Evolutionary conservation across 2,113 vertebrate genomes (phyloP), one percentile per base, ranked within the genome.

Genomic region (Macquaria australasica): DNA sequence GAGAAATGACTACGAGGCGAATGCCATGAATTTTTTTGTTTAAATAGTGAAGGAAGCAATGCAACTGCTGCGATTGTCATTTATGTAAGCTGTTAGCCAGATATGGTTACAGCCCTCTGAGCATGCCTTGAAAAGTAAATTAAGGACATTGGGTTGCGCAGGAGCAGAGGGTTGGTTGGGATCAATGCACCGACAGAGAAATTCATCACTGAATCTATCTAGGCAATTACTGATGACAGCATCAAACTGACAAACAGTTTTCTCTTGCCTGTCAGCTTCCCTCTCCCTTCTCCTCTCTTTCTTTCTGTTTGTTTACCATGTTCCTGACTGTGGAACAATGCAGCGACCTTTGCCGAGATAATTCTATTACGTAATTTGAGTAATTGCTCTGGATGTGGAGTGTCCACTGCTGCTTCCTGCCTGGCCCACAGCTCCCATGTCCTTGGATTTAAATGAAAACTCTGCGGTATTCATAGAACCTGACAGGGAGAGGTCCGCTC

Each of bases 341-440:
- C 87, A 78, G 88, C 79, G 90, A 95, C 94, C 93, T 95, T 91
- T 94, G 89, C 82, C 68, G 84, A 89, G 83, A 92, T 93, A 91
- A 93, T 94, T 92, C 83, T 87, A 82, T 94, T 94, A 94, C 69
- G 64, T 84, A 94, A 94, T 86, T 58, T 87, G 87, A 93, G 91
- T 94, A 94, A 95, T 94, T 94, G 92, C 85, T 86, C 88, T 87
- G 79, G 90, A 91, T 93, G 88, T 93, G 90, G 89, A 88, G 80
- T 81, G 88, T 83, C 83, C 60, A 73, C 73, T 53, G 88, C 84
- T 88, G 34, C 72, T 21, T 88, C 88, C 81, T 64, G 81, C 88
- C 76, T 58, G 60, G 87, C 75, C 85, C 69, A 79, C 69, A 73
- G 89, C 87, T 83, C 85, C 87, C 25, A 53, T 70, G 90, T 92